Percentiles rank a stretch among this genome's conserved stretches.
Conservation (phyloP, 2,797 vertebrate species). For the Crypturellus tataupa region DNA sequence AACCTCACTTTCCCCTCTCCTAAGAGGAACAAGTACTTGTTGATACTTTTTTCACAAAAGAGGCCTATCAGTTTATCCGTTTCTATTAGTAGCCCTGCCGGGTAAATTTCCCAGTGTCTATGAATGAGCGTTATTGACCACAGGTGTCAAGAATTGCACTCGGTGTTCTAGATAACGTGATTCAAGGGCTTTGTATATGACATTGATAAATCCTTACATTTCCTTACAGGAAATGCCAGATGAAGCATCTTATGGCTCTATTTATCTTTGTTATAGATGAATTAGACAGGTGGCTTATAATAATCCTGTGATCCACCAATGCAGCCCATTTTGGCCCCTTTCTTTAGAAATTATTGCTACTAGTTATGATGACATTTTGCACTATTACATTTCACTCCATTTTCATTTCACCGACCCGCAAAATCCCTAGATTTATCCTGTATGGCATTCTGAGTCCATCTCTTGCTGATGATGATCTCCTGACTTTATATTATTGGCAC, state of each 20-base stretch:
- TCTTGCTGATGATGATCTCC: background rate
- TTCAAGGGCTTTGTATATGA: background rate
- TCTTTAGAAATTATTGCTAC: background rate
- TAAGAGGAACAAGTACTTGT: background rate
- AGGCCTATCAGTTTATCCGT: background rate
- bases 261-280: background rate
- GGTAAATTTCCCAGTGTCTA: background rate
- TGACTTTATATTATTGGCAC: background rate
- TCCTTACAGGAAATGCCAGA: background rate
- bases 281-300: background rate
- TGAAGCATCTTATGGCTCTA: background rate
- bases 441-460: background rate
- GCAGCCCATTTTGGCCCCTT: background rate
- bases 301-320: background rate
- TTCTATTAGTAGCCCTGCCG: fast-evolving
- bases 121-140: background rate
- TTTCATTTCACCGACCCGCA: background rate
- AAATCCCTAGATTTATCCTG: background rate
- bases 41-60: background rate
- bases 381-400: background rate
- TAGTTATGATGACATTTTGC: background rate
- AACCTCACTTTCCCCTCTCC: background rate
- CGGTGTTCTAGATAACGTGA: background rate
- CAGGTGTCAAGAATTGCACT: background rate
- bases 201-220: background rate